phyloP scores from a whole-genome alignment of 2,888 invertebrate species.

The Oxytorus armatus region DNA sequence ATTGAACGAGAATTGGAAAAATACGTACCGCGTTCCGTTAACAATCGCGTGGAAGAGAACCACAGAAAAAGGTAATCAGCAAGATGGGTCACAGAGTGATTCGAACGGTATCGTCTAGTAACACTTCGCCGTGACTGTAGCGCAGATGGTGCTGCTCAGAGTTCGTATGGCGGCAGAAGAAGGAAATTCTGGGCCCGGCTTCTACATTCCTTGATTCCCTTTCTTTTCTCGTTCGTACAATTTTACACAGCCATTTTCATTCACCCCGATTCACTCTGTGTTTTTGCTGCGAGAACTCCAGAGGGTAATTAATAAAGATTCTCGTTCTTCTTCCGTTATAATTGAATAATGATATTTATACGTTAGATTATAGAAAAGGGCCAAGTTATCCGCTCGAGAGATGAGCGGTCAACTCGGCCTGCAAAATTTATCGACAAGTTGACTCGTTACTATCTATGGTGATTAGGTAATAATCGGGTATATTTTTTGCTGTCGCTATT shows the following conservation, averaged over 20 bases:
- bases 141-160: no score
- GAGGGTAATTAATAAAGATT: slow-evolving; percentile 61
- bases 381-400: not conserved
- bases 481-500: not conserved
- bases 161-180: no score
- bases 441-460: slow-evolving; percentile 5
- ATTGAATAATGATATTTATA: not conserved
- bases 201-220: no score
- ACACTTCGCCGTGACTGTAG: no score
- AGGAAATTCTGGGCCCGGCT: no score
- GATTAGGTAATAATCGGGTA: slow-evolving; percentile 67
- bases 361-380: not conserved
- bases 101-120: no score
- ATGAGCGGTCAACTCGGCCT: not conserved
- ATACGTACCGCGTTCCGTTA: slow-evolving; percentile 75
- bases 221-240: no score
- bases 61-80: slow-evolving; percentile 86
- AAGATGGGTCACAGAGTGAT: slow-evolving; percentile 51
- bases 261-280: slow-evolving; percentile 52
- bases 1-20: slow-evolving; percentile 66
- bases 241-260: slow-evolving; percentile 27
- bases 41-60: slow-evolving; percentile 75
- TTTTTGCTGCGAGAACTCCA: slow-evolving; percentile 60
- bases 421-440: slow-evolving; percentile 16
- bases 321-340: slow-evolving; percentile 1